phyloP scores from a whole-genome alignment of 2,888 invertebrate species.

The Gastracanthus pulcherrimus region DNA sequence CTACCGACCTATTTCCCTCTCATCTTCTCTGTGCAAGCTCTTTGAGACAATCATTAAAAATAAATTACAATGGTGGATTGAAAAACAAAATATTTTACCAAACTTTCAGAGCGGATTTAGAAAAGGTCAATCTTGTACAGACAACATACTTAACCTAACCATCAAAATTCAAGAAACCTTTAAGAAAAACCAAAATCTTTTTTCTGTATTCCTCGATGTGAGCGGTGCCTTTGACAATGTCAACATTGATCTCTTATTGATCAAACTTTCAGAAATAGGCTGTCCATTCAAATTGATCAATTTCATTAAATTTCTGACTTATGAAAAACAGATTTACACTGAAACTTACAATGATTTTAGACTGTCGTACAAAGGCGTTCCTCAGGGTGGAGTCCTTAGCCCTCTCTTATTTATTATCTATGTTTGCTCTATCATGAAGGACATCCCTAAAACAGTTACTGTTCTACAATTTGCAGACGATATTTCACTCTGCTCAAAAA shows the following conservation, averaged over 20 bases:
- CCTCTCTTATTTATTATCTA: background rate
- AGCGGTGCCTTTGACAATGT: background rate
- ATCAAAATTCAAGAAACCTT: constrained; percentile 6
- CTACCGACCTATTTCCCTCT: background rate
- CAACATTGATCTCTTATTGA: background rate
- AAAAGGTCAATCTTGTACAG: background rate
- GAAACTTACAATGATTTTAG: background rate
- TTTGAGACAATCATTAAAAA: constrained; percentile 4
- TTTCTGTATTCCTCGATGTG: background rate
- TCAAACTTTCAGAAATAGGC: background rate
- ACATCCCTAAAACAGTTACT: background rate
- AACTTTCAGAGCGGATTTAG: constrained; percentile 1
- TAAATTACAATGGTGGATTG: background rate
- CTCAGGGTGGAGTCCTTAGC: constrained; percentile 53
- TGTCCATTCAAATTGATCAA: background rate
- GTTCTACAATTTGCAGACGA: background rate
- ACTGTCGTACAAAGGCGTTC: background rate
- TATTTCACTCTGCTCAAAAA: too few species aligned
- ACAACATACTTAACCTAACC: background rate
- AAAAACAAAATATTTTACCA: background rate
- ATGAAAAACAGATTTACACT: background rate
- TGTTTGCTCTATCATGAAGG: background rate
- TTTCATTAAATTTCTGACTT: background rate
- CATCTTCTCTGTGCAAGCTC: background rate
- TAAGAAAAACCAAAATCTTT: background rate